These are phyloP conservation scores for Linnaemya vulpina DNA, from an alignment of 2,888 invertebrate genomes.

Conservation along the genomic window DNA sequence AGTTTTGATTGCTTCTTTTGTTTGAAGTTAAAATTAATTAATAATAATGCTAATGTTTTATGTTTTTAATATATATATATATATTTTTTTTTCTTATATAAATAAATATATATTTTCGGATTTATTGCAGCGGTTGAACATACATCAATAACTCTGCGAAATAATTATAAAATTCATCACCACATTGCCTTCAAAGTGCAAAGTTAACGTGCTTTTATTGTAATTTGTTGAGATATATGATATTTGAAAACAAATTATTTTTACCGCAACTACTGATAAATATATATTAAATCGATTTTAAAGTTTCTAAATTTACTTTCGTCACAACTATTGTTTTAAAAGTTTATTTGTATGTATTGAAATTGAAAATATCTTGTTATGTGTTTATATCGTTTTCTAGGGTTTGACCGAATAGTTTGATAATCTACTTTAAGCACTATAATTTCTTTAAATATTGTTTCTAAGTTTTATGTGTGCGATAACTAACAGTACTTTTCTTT, in stretches of 20 bases:
- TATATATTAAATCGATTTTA: neutral
- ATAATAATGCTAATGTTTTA: neutral
- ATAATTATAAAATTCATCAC: constrained; percentile 73
- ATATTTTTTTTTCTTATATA: no score
- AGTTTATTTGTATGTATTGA: neutral
- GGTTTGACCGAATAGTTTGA: neutral
- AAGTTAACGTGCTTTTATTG: constrained; percentile 79
- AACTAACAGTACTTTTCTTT: neutral
- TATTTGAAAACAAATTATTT: constrained; percentile 36
- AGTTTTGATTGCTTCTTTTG: constrained; percentile 10
- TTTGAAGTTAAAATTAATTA: constrained; percentile 5
- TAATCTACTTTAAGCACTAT: neutral
- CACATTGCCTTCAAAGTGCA: constrained; percentile 78
- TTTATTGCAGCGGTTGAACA: constrained; percentile 52
- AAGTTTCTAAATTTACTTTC: neutral
- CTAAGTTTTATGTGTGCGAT: neutral
- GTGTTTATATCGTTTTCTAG: neutral
- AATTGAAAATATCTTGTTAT: neutral
- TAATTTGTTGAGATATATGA: constrained; percentile 66
- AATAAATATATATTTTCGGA: neutral
- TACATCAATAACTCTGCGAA: neutral
- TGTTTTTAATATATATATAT: neutral
- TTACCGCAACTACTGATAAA: neutral
- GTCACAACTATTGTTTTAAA: neutral
- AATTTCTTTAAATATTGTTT: neutral